Percentiles rank a stretch among this genome's conserved stretches.
Conservation (phyloP, 1,140 invertebrate genomes). For the Popillia japonica region DNA sequence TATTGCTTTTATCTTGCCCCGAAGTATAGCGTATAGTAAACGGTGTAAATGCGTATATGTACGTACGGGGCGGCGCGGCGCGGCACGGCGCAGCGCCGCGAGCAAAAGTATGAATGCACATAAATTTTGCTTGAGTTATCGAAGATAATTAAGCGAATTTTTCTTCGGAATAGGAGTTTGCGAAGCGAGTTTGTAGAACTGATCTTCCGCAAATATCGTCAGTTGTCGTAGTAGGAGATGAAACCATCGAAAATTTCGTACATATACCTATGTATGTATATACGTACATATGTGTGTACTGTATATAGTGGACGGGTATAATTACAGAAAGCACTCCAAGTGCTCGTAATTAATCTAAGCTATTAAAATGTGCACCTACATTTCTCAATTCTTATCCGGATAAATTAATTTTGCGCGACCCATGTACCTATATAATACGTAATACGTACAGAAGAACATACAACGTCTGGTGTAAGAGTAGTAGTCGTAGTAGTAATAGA, state of each 20-base stretch:
- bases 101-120: too few species aligned
- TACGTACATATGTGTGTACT: not conserved
- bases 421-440: too few species aligned
- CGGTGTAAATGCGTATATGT: not conserved
- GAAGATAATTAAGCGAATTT: too few species aligned
- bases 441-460: not conserved
- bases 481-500: too few species aligned
- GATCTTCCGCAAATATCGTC: too few species aligned
- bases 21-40: not conserved
- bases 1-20: not conserved
- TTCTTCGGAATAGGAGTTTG: too few species aligned
- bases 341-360: not conserved
- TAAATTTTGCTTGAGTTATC: too few species aligned
- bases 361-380: slow-evolving; percentile 11
- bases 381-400: slow-evolving; percentile 5
- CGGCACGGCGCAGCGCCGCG: too few species aligned
- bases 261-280: too few species aligned
- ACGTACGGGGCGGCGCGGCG: not conserved
- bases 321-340: not conserved
- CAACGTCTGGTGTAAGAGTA: not conserved
- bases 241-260: too few species aligned
- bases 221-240: too few species aligned
- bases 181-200: too few species aligned
- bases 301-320: not conserved
- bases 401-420: not conserved